Evolutionary conservation across 2,113 vertebrate species (phyloP).

Genomic region (Steatornis caripensis): DNA sequence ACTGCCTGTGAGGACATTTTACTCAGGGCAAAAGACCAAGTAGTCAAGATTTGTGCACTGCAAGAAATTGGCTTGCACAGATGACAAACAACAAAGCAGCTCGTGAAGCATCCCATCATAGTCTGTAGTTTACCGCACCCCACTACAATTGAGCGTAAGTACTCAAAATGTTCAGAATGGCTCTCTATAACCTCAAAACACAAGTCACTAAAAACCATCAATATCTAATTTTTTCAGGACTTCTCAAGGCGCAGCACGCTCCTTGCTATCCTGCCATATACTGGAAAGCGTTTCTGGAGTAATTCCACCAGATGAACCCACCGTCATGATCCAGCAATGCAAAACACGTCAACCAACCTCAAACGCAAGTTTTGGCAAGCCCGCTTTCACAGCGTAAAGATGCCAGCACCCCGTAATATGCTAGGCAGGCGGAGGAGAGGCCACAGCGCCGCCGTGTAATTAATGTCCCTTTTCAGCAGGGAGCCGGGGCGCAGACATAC

Average conservation of each 20-base stretch:
- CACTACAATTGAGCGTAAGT: accelerated
- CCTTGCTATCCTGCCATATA: not conserved
- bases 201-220: not conserved
- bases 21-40: not conserved
- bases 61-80: not conserved
- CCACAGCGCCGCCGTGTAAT: not conserved
- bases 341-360: not conserved
- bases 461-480: not conserved
- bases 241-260: not conserved
- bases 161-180: not conserved
- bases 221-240: not conserved
- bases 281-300: not conserved
- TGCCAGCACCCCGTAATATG: not conserved
- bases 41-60: not conserved
- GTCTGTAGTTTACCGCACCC: not conserved
- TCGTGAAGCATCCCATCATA: not conserved
- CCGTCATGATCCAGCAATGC: not conserved
- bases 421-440: not conserved
- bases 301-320: not conserved
- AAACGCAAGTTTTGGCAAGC: not conserved
- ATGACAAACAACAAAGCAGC: not conserved
- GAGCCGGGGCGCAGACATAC: not conserved
- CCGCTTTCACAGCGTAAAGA: accelerated
- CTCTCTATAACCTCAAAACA: not conserved
- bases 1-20: not conserved